These are phyloP conservation scores for Brachyrhaphis roseni DNA, from an alignment of 2,797 vertebrate species.

Conservation along the genomic window DNA sequence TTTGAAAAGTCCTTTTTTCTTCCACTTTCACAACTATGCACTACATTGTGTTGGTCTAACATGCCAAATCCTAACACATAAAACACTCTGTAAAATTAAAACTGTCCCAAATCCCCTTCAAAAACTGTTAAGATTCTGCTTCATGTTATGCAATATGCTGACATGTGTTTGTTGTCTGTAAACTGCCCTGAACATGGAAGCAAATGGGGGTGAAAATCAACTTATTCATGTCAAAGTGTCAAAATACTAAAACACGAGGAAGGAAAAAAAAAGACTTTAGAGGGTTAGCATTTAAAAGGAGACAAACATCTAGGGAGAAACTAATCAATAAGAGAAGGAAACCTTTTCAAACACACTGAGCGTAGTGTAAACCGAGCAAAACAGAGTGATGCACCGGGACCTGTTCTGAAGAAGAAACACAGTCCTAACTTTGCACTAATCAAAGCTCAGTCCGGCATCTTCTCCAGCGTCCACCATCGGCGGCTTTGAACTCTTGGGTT, in stretches of 20 bases:
- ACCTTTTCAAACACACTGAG: not conserved
- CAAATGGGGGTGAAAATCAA: not conserved
- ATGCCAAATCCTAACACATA: not conserved
- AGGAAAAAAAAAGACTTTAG: not conserved
- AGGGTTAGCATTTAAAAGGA: not conserved
- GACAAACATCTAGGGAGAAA: not conserved
- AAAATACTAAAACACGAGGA: not conserved
- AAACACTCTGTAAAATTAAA: not conserved
- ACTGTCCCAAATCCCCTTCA: not conserved
- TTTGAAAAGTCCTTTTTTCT: not conserved
- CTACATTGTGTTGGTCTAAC: not conserved
- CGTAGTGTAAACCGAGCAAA: not conserved
- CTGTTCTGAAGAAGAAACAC: conserved; percentile 8
- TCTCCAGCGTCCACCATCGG: not conserved
- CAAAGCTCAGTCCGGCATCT: conserved; percentile 5
- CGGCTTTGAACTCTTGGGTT: conserved; percentile 29
- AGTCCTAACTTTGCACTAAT: conserved; percentile 3
- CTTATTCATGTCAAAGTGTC: not conserved
- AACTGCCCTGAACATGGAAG: not conserved
- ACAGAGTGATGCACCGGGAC: not conserved
- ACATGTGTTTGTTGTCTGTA: not conserved
- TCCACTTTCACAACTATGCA: not conserved
- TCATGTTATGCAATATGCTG: not conserved
- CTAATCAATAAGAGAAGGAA: not conserved
- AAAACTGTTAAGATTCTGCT: not conserved